Percentiles rank a stretch among this genome's conserved stretches.
These are phyloP conservation scores for Neodiprion pinetum DNA, from an alignment of 1,140 invertebrate species.

Conservation along the genomic window DNA sequence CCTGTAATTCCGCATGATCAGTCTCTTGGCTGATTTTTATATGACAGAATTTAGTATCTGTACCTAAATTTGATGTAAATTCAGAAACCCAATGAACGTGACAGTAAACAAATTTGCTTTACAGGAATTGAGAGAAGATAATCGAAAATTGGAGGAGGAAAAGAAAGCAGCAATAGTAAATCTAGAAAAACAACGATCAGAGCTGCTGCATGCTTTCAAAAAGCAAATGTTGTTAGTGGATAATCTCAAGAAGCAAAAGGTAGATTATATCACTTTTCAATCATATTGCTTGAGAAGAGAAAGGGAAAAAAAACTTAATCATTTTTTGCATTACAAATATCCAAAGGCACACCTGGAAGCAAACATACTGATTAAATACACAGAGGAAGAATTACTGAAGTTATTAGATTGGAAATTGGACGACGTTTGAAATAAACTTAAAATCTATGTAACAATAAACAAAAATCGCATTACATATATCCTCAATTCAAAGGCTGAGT, in stretches of 20 bases:
- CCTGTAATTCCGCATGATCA: neutral
- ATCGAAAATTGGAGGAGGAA: slow-evolving; percentile 55
- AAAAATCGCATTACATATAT: neutral
- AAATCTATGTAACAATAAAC: slow-evolving; percentile 16
- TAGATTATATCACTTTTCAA: slow-evolving; percentile 31
- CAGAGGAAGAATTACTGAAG: slow-evolving; percentile 58
- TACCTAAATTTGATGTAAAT: too few relatives aligned
- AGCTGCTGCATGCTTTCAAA: slow-evolving; percentile 61
- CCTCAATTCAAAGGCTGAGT: neutral
- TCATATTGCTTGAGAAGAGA: slow-evolving; percentile 20
- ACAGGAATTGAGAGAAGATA: slow-evolving; percentile 58
- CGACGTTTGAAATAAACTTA: slow-evolving; percentile 31
- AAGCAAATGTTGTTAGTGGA: slow-evolving; percentile 62
- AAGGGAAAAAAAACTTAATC: neutral
- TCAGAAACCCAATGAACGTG: too few relatives aligned
- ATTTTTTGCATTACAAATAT: slow-evolving; percentile 12
- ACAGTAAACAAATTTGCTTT: slow-evolving; percentile 22
- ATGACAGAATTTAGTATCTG: too few relatives aligned
- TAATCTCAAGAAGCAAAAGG: slow-evolving; percentile 65
- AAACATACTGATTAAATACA: slow-evolving; percentile 52
- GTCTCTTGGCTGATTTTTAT: neutral
- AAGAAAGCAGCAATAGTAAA: slow-evolving; percentile 50
- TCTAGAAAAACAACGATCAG: slow-evolving; percentile 58
- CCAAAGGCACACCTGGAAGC: slow-evolving; percentile 57
- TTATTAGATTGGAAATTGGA: slow-evolving; percentile 57